A percentile compares a stretch with the other conserved stretches of the same genome.
phyloP scores from a whole-genome alignment of 2,888 invertebrate species.

The Atrina japonica region DNA sequence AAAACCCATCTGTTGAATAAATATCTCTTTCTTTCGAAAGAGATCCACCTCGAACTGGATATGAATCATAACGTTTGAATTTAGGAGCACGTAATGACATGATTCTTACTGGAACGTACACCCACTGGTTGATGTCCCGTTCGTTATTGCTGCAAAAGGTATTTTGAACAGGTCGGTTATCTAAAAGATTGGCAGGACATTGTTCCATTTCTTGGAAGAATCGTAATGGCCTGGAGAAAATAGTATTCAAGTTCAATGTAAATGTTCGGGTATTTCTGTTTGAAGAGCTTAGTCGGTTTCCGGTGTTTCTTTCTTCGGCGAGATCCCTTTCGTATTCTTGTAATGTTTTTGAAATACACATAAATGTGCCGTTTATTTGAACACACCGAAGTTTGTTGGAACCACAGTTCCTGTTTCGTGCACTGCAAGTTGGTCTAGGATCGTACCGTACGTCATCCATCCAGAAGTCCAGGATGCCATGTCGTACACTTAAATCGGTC shows the following conservation, averaged over 20 bases:
- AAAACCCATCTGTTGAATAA: conserved; percentile 48
- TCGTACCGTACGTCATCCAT: conserved; percentile 53
- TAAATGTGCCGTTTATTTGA: conserved; percentile 6
- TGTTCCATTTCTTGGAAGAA: conserved; percentile 14
- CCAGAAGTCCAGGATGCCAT: conserved; percentile 54
- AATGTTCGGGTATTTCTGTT: too few relatives aligned
- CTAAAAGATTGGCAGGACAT: background rate
- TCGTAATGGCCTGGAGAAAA: too few relatives aligned
- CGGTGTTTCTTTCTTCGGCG: background rate
- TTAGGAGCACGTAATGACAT: conserved; percentile 66
- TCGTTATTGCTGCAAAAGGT: conserved; percentile 65
- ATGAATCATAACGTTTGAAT: conserved; percentile 58
- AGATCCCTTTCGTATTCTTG: conserved; percentile 43
- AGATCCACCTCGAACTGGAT: conserved; percentile 61
- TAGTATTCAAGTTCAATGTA: too few relatives aligned
- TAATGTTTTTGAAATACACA: conserved; percentile 52
- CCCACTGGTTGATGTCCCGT: conserved; percentile 67
- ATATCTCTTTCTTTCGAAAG: conserved; percentile 59
- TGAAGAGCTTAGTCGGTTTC: too few relatives aligned
- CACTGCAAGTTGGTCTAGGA: conserved; percentile 58
- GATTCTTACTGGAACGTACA: conserved; percentile 66
- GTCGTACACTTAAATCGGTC: conserved; percentile 52
- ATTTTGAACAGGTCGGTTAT: conserved; percentile 61
- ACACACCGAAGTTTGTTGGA: conserved; percentile 61
- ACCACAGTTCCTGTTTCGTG: conserved; percentile 53